Conservation (phyloP, 1,140 invertebrate genomes). For the Hyphantria cunea region DNA sequence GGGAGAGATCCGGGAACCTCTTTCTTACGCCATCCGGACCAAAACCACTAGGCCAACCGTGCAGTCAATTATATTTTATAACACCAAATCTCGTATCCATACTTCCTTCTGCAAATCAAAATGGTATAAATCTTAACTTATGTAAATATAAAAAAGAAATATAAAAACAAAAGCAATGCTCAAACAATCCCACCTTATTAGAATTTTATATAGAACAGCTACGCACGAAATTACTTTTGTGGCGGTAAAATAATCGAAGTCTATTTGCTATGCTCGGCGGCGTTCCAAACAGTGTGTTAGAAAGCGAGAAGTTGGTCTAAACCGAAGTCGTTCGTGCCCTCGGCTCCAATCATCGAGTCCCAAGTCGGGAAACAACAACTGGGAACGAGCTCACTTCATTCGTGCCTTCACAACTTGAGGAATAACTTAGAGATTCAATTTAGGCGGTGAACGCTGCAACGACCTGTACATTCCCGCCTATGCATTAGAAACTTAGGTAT, state of each 20-base stretch:
- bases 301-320: slow-evolving; percentile 29
- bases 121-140: not conserved
- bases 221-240: slow-evolving; percentile 16
- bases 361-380: slow-evolving; percentile 50
- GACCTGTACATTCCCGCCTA: slow-evolving; percentile 30
- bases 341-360: slow-evolving; percentile 46
- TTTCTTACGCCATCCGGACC: too few relatives aligned
- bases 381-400: slow-evolving; percentile 57
- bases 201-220: not conserved
- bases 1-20: too few relatives aligned
- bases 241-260: slow-evolving; percentile 19
- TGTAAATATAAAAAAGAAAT: not conserved
- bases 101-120: too few relatives aligned
- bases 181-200: too few relatives aligned
- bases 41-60: too few relatives aligned
- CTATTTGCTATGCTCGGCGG: slow-evolving; percentile 13
- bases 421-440: slow-evolving; percentile 72
- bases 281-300: slow-evolving; percentile 21
- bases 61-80: too few relatives aligned
- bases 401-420: slow-evolving; percentile 53
- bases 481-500: slow-evolving; percentile 43
- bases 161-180: not conserved
- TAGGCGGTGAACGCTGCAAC: slow-evolving; percentile 47
- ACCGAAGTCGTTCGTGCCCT: slow-evolving; percentile 31
- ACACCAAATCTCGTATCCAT: too few relatives aligned